Base-by-base conservation (phyloP, 2,113 vertebrate species). In the Symphodus melops region DNA sequence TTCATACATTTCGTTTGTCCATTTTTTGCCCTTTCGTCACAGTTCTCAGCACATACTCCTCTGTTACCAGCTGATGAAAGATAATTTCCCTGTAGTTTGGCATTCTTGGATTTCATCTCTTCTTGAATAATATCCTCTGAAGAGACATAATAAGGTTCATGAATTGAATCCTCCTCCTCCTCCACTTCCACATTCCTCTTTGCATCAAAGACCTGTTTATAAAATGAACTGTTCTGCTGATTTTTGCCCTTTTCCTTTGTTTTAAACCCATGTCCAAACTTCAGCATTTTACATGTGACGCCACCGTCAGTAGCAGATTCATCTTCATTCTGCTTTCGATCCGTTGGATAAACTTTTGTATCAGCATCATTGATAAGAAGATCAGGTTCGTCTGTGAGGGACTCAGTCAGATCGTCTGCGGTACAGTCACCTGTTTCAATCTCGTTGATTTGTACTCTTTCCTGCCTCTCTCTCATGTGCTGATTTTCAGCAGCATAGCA, bases 101-200 rank as follows among this genome's bases (percentile, higher is more conserved):
- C 75, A 11, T 69, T 77, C 33, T 41, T 72, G 17, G n/a, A 49
- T 52, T 55, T 77, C 37, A 76, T 25, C n/a, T 80, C 78, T 54
- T 19, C 60, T 52, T 84, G 83, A 54, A 91, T 84, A 44, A 88
- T 82, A 54, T 92, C 89, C 25, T 91, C 63, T 3, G 85, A 86
- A 37, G 77, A 87, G 23, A 92, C 42, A 42, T 87, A 88, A 63
- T 84, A 85, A 17, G 88, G 86, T 60, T 91, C 88, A 13, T 63
- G 78, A 42, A 36, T 67, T 54, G 28, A 44, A 63, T 75, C 48
- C 0, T 55, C 61, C 21, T 75, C 48, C 0, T 55, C 61, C 21
- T 75, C 72, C 3, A 52, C 13, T 9, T 11, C 62, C 55, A 28
- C 28, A 42, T 48, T 67, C 62, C 42, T 70, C 19, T 75, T 53